These are phyloP conservation scores for Coracias cyanogaster DNA, from an alignment of 2,797 vertebrate species.

Conservation along the genomic window DNA sequence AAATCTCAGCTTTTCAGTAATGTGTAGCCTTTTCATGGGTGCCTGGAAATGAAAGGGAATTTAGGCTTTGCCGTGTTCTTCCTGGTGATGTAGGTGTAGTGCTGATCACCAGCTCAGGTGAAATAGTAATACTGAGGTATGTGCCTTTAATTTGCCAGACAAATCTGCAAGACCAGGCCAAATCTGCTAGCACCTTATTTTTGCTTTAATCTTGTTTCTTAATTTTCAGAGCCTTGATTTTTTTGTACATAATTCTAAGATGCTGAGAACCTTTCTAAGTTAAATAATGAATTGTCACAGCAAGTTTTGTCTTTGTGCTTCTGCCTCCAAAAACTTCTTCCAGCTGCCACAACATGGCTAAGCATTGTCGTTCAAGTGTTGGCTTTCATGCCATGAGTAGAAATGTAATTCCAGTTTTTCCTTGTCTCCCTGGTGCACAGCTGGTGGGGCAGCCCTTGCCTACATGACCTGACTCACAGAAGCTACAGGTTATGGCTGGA, in stretches of 20 bases:
- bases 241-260: neutral
- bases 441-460: neutral
- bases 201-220: neutral
- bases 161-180: neutral
- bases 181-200: neutral
- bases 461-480: too few species aligned
- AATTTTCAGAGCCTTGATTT: neutral
- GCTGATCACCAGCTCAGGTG: neutral
- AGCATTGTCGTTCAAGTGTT: neutral
- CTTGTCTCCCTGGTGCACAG: neutral
- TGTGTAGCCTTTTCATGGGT: neutral
- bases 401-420: neutral
- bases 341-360: neutral
- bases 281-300: neutral
- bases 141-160: neutral
- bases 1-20: neutral
- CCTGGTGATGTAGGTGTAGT: neutral
- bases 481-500: neutral
- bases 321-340: neutral
- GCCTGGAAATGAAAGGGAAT: neutral
- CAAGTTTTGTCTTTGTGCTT: neutral
- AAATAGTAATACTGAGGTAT: neutral
- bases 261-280: neutral
- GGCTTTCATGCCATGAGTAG: neutral
- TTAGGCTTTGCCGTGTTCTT: neutral